Evolutionary conservation across 2,797 vertebrate genomes (phyloP), one percentile per base, ranked within the genome.

Genomic region (Trematomus bernacchii): DNA sequence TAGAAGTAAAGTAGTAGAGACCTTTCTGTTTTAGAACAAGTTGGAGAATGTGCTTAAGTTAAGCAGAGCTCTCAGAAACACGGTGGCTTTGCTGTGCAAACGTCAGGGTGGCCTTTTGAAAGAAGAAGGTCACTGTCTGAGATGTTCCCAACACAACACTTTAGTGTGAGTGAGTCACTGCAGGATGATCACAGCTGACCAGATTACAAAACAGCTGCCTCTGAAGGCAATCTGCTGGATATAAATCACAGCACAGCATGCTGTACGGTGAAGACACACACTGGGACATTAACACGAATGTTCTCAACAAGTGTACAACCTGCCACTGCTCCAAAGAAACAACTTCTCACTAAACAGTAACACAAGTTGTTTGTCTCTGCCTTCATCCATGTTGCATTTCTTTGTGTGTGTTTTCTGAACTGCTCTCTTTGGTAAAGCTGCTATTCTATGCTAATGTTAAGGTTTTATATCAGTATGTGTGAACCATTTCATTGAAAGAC

Each of bases 71-170:
- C 11, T 3, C 3, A 66, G 30, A 59, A n/a, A 27, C 14, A n/a
- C 42, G 21, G 27, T 23, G 50, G 37, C 73, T 43, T 10, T 33
- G 42, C 11, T 43, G 33, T 63, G 59, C 37, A 23, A 16, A 30
- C 5, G 7, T 69, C 80, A 57, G 69, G 30, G 37, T 76, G 84
- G 62, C 72, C 72, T 84, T 87, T 85, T 13, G 48, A 71, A 76
- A 85, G 10, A 21, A 71, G 74, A 21, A 71, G 74, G 63, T 80
- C 76, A 60, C 10, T 54, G 44, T 48, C 62, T 50, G 57, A 37
- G 66, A 79, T 47, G 76, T 79, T 73, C 71, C 77, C 73, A 83
- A 60, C 76, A 37, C 74, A 67, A 86, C 64, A 66, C 62, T 46
- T 52, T 68, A 79, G 67, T 43, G 8, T 0, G 48, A 60, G 75